Conservation (phyloP, 2,113 vertebrate genomes). For the Etheostoma spectabile region DNA sequence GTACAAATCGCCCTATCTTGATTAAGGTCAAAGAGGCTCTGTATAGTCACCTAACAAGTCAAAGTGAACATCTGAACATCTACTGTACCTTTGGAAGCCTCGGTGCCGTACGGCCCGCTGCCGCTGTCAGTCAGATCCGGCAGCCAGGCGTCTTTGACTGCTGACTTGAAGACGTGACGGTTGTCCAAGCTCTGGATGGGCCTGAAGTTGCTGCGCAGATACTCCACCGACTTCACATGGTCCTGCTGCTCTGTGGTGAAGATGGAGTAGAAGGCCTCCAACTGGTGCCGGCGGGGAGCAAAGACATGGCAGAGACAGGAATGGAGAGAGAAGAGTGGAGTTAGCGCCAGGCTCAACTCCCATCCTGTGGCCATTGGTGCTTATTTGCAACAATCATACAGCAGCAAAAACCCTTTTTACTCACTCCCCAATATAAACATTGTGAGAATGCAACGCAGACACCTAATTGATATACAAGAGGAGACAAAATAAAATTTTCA, state of each 20-base stretch:
- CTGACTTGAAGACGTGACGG: conserved; percentile 93
- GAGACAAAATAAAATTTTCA: conserved; percentile 25
- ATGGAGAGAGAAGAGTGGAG: conserved; percentile 2
- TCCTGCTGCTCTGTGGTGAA: conserved; percentile 99
- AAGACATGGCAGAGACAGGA: not conserved
- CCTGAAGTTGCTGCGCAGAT: conserved; percentile 96
- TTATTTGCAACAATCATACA: not conserved
- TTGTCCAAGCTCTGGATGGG: conserved; percentile 91
- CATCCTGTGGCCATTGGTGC: not conserved
- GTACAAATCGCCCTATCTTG: too few relatives aligned
- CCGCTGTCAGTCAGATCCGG: conserved; percentile 88
- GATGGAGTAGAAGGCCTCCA: conserved; percentile 98
- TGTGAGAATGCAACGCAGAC: not conserved
- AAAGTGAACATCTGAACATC: not conserved
- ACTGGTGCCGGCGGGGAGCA: conserved; percentile 75
- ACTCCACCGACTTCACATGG: conserved; percentile 97
- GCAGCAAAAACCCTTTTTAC: not conserved
- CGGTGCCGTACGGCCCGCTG: conserved; percentile 90
- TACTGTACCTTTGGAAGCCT: conserved; percentile 93
- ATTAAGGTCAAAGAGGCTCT: not conserved
- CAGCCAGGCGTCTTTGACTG: conserved; percentile 93
- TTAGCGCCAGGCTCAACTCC: not conserved
- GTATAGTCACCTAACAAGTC: not conserved
- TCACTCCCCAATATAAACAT: conserved; percentile 11
- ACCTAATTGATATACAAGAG: conserved; percentile 15